A percentile compares a stretch with the other conserved stretches of the same genome.
Evolutionary conservation across 35 echinoderm and acorn worm species (phyloP).

Genomic region (Heliocidaris tuberculata): DNA sequence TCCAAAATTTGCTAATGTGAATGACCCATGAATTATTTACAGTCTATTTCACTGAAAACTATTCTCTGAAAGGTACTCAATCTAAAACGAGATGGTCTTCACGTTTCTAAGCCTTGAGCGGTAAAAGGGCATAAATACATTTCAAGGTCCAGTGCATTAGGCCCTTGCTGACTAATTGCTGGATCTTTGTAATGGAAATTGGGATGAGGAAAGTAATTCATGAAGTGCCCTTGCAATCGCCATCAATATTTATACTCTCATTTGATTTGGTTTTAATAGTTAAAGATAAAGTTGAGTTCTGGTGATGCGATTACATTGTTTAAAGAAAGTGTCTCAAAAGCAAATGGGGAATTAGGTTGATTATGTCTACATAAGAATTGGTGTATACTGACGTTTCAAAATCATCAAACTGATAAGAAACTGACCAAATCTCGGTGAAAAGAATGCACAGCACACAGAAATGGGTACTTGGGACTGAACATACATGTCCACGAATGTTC

Average conservation of each 20-base stretch:
- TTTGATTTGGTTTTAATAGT: not conserved
- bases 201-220: not conserved
- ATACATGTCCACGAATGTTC: too few species aligned
- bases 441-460: too few species aligned
- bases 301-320: too few species aligned
- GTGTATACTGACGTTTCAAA: too few species aligned
- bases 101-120: not conserved
- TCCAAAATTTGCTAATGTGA: not conserved
- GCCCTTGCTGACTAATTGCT: not conserved
- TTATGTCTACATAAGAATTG: too few species aligned
- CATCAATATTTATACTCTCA: not conserved
- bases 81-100: not conserved
- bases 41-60: not conserved
- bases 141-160: not conserved
- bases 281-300: too few species aligned
- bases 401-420: too few species aligned
- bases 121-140: slow-evolving; percentile 11
- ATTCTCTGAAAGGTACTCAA: not conserved
- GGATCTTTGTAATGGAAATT: not conserved
- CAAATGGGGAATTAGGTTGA: too few species aligned
- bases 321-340: too few species aligned
- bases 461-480: too few species aligned
- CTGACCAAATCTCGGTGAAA: too few species aligned
- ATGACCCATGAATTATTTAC: not conserved
- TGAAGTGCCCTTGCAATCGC: not conserved